Evolutionary conservation across 2,888 invertebrate species (phyloP).

Genomic region (Drosophila prolongata): DNA sequence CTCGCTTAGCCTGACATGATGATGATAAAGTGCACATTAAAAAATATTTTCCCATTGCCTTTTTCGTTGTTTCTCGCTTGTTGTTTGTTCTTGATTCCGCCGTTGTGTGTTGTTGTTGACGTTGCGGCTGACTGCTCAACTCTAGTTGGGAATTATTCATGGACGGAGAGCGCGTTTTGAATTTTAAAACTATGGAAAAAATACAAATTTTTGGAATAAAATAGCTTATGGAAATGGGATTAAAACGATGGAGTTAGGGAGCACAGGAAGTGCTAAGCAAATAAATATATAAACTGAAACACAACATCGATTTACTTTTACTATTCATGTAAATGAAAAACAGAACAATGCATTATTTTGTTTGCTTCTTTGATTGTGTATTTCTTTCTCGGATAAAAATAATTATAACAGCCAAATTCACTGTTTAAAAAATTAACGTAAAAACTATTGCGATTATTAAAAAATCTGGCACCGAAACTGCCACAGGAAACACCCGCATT

Average conservation of each 20-base stretch:
- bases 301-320: background rate
- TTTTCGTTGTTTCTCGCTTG: slow-evolving; percentile 39
- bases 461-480: no score
- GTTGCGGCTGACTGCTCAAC: slow-evolving; percentile 33
- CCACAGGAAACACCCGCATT: no score
- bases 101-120: slow-evolving; percentile 8
- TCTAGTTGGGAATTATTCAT: slow-evolving; percentile 58
- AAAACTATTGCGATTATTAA: no score
- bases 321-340: background rate
- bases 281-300: background rate
- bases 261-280: background rate
- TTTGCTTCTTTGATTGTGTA: no score
- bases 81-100: slow-evolving; percentile 24
- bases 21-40: slow-evolving; percentile 75
- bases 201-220: background rate
- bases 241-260: slow-evolving; percentile 5
- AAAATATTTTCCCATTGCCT: slow-evolving; percentile 65
- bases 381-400: no score
- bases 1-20: slow-evolving; percentile 56
- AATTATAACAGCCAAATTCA: no score
- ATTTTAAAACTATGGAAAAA: slow-evolving; percentile 47
- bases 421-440: no score
- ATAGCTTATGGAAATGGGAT: slow-evolving; percentile 3
- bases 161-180: slow-evolving; percentile 53
- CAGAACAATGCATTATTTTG: background rate